Base-by-base conservation (phyloP, 2,888 invertebrate genomes). In the Galerucella pusilla region DNA sequence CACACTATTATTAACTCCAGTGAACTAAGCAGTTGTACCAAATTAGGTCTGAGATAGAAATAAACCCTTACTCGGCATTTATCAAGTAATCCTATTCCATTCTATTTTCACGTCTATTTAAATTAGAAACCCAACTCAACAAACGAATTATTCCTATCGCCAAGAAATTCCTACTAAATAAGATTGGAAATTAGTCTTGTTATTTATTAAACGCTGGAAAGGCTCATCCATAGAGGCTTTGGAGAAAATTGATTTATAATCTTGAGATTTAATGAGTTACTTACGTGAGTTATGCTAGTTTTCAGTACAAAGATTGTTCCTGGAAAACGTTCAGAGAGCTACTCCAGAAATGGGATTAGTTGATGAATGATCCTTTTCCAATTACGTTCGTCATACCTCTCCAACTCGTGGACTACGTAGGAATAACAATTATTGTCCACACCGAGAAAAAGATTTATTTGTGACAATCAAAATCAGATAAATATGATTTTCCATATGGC, bases 171-270 rank as follows among this genome's bases (percentile, higher is more conserved):
- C 79, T 76, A 79, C 81, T 81, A 81, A 83, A 83, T 83, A 79
- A 81, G 83, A 83, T 83, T 83, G 81, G 78, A 78, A 78, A 77
- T 81, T 80, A 82, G 81, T 81, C 46, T 80, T 78, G 81, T 83
- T 82, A 82, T 81, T 79, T 81, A 79, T 83, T 82, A 81, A 76
- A 46, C 70, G 45, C 49, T 54, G 71, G n/a, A 42, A 71, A 28
- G 64, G 71, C 64, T 71, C n/a, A 71, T 63, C 64, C 64, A 71
- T 64, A 57, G 42, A 49, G 25, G 71, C 46, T 64, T 71, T 35
- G 52, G 20, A 75, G 80, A 71, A 82, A 81, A 82, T 84, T 83
- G 83, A 83, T 83, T 84, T 83, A 83, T 81, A 80, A 83, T 81
- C 80, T 79, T 66, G 71, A 80, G 79, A 81, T 77, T 65, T 77